Evolutionary conservation across 2,797 vertebrate species (phyloP), one percentile per base, ranked within the genome.

Genomic region (Oreochromis mossambicus): DNA sequence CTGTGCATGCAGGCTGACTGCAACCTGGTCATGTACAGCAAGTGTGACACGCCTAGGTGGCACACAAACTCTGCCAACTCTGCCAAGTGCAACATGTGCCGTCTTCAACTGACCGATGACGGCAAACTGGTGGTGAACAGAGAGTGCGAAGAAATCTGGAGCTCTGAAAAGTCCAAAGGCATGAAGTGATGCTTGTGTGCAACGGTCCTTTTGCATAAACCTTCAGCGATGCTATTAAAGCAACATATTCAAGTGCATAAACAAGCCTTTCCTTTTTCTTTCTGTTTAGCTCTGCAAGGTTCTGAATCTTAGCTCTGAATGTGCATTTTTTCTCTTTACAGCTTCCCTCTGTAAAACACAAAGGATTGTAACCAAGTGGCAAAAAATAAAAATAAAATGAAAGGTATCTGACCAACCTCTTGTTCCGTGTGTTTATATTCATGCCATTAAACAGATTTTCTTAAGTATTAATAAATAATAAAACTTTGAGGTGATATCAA

Each of bases 1-100:
- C 26, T 94, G 66, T 77, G 78, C 84, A 85, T 93, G 91, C 92
- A 94, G 87, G 13, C 2, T 0, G 89, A 94, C 85, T 87, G 91
- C 79, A 92, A 93, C 91, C 89, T 94, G 85, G 90, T 93, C 41
- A 83, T 92, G 80, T 94, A 93, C 86, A 86, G 34, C 83, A 4
- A 81, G 3, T 0, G 1, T 0, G 2, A 3, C 1, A 0, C 1
- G 0, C 2, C 86, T 26, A 21, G 0, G 7, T 93, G 90, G 92
- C 7, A 26, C 6, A 91, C 86, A n/a, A 19, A 73, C 56, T 4
- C 83, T 26, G 26, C 26, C 26, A 26, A 26, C 4, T 26, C 26
- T 26, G 26, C 26, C 26, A 26, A 4, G 1, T 26, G 26, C 12
- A 54, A 79, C 17, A 61, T 46, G 81, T 82, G 83, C 8, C 79